Evolutionary conservation across 2,888 invertebrate species (phyloP).

Genomic region (Sinopyrophorus schimmeli): DNA sequence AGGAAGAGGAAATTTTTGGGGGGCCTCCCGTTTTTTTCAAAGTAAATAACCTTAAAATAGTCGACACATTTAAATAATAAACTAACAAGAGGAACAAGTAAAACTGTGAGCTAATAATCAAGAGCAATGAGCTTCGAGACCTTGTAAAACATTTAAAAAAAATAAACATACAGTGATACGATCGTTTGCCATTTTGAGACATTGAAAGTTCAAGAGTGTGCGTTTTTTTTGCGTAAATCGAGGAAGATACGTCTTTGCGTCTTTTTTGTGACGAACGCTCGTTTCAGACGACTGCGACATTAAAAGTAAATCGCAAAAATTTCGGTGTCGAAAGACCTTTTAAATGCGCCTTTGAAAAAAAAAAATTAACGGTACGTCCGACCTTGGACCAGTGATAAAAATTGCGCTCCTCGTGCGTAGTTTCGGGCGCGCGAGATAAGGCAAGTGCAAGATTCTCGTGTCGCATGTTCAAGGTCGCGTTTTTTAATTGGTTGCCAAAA

Average conservation of each 20-base stretch:
- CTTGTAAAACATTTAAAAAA: slow-evolving; percentile 15
- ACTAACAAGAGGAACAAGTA: slow-evolving; percentile 4
- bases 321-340: too few relatives aligned
- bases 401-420: slow-evolving; percentile 21
- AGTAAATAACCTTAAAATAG: too few relatives aligned
- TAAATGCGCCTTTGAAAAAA: slow-evolving; percentile 8
- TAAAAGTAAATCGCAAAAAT: too few relatives aligned
- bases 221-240: too few relatives aligned
- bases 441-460: slow-evolving; percentile 23
- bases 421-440: slow-evolving; percentile 12
- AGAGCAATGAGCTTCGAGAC: slow-evolving; percentile 19
- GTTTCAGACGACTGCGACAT: too few relatives aligned
- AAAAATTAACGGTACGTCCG: slow-evolving; percentile 5
- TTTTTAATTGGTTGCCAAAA: slow-evolving; percentile 33
- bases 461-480: slow-evolving; percentile 31
- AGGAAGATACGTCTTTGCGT: too few relatives aligned
- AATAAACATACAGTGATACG: slow-evolving; percentile 17
- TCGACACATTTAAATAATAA: slow-evolving; percentile 10
- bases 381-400: slow-evolving; percentile 21
- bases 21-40: too few relatives aligned
- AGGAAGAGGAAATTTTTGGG: too few relatives aligned
- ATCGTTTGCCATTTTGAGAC: too few relatives aligned
- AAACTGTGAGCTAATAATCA: slow-evolving; percentile 9
- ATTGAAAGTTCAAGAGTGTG: too few relatives aligned
- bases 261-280: too few relatives aligned